Evolutionary conservation across 2,888 invertebrate genomes (phyloP).

Genomic region (Acrobasis consociella): DNA sequence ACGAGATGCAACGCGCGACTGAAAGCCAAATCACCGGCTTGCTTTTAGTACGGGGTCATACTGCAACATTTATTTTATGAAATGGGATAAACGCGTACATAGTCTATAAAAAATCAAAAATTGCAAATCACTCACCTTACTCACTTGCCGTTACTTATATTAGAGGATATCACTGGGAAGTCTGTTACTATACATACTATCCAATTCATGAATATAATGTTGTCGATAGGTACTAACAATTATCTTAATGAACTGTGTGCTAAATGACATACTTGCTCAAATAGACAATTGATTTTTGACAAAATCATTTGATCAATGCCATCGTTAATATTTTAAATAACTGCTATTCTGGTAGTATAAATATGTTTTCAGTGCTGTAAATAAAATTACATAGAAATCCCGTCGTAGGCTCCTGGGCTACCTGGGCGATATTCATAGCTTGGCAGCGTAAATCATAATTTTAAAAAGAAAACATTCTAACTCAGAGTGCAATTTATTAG

Average conservation of each 20-base stretch:
- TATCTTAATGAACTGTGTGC: no score
- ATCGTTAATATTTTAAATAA: not conserved
- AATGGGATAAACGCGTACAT: no score
- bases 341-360: not conserved
- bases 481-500: constrained; percentile 63
- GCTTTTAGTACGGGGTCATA: not conserved
- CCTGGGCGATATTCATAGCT: constrained; percentile 7
- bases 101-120: no score
- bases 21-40: constrained; percentile 17
- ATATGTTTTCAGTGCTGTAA: not conserved
- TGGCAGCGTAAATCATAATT: constrained; percentile 23
- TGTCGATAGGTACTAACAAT: no score
- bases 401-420: not conserved
- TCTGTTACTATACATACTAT: no score
- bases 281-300: no score
- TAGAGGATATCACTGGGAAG: no score
- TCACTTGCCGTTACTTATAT: no score
- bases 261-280: no score
- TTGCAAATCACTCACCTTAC: no score
- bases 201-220: no score
- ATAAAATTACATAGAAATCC: not conserved
- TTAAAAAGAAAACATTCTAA: constrained; percentile 58
- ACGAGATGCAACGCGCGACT: constrained; percentile 13
- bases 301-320: no score
- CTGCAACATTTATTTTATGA: not conserved